phyloP scores from a whole-genome alignment of 2,888 invertebrate genomes.

The Phaedon cochleariae region DNA sequence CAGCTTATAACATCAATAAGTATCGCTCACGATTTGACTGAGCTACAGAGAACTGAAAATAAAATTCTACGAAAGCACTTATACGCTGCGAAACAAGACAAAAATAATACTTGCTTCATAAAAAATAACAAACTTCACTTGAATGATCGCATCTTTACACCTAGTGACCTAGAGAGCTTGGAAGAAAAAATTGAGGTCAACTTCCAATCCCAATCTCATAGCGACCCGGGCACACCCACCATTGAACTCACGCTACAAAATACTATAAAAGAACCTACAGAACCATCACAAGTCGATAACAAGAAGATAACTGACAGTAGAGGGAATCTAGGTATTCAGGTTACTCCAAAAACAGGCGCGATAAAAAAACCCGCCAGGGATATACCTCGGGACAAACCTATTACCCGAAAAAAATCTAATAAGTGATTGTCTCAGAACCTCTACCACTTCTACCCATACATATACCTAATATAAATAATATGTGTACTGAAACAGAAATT shows the following conservation, averaged over 20 bases:
- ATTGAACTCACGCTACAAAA: neutral
- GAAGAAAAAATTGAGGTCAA: neutral
- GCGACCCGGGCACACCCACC: conserved; percentile 7
- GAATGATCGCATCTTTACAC: neutral
- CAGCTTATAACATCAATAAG: neutral
- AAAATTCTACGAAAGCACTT: neutral
- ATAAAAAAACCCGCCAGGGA: neutral
- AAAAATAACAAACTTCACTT: conserved; percentile 5
- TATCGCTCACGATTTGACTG: neutral
- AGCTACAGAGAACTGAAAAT: neutral
- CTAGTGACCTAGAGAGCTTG: neutral
- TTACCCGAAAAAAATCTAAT: neutral
- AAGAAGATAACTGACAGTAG: neutral
- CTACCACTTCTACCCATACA: too few species aligned
- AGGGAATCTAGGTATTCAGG: neutral
- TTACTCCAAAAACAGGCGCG: neutral
- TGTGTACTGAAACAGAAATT: too few species aligned
- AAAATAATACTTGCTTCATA: neutral
- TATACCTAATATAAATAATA: too few species aligned
- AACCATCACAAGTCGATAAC: neutral
- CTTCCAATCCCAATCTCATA: neutral
- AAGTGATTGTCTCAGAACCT: too few species aligned
- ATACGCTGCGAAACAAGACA: neutral
- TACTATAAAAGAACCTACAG: neutral
- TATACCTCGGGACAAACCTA: neutral